Base-by-base conservation (phyloP, 2,797 vertebrate genomes). In the Tokudaia tokunoshimensis region DNA sequence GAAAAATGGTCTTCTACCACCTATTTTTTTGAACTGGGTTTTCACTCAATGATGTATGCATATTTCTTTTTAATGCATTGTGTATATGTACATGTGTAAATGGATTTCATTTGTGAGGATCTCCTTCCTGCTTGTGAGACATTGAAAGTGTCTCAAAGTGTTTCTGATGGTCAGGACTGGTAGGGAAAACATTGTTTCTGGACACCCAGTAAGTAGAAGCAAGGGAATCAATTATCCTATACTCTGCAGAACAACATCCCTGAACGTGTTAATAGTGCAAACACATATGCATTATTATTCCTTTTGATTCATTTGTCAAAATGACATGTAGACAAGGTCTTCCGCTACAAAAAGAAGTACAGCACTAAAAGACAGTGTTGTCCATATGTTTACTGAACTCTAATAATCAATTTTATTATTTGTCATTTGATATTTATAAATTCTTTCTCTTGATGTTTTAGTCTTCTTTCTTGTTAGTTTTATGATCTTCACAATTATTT, bases 401-500 rank as follows among this genome's bases (percentile, higher is more conserved):
- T 75, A 87, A 31, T 26, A 50, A 78, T 81, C 55, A 61, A 50
- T 81, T 79, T 31, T 55, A 61, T 81, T 17, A 67, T 83, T 59
- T 94, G 41, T 3, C 41, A 96, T n/a, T 9, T 31, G 8, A 76
- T 50, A 34, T 47, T 15, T 80, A 14, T 31, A 91, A 84, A 61
- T 78, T 34, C 41, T 37, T 92, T 74, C 44, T 86, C 55, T 75
- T 41, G 57, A 24, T 81, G 59, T 84, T 87, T 72, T 15, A 79
- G 31, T 19, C 79, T 81, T 12, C n/a, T n/a, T 57, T 93, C 44
- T 84, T 41, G 65, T 8, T 72, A 41, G 17, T 63, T 83, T 79
- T 63, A 93, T 37, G 67, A 11, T 31, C 5, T 85, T 92, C 89
- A 70, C 1, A 59, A 61, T 95, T 96, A 15, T 65, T 95, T 70